Conservation (phyloP, 2,888 invertebrate species). For the Charanyca ferruginea region DNA sequence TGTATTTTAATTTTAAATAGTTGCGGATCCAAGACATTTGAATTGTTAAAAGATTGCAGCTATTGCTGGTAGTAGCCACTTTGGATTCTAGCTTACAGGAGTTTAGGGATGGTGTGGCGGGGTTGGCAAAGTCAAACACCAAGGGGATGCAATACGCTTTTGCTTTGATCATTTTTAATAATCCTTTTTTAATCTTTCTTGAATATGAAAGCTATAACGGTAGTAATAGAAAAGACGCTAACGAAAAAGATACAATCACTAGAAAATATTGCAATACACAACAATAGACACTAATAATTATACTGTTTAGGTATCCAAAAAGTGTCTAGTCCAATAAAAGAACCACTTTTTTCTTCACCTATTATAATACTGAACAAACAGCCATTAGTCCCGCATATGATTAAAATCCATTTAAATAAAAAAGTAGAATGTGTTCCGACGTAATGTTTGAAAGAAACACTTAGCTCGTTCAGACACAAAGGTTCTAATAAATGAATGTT, state of each 20-base stretch:
- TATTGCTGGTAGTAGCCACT: no score
- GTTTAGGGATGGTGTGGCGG: no score
- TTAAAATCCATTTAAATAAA: slow-evolving; percentile 40
- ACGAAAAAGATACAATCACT: not conserved
- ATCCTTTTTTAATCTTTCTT: not conserved
- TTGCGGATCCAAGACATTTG: no score
- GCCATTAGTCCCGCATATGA: not conserved
- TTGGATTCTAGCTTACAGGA: no score
- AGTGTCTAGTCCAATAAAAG: not conserved
- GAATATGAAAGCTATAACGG: not conserved
- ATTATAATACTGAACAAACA: slow-evolving; percentile 13
- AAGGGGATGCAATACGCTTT: no score
- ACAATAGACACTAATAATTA: not conserved
- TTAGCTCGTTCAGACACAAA: slow-evolving; percentile 32
- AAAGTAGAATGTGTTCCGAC: slow-evolving; percentile 26
- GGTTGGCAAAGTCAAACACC: no score
- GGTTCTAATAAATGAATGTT: slow-evolving; percentile 27
- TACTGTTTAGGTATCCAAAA: not conserved
- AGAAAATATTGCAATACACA: not conserved
- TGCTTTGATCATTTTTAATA: no score
- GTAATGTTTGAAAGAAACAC: slow-evolving; percentile 38
- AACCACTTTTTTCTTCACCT: not conserved
- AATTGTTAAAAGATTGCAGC: no score
- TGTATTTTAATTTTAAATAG: no score
- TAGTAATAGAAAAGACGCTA: not conserved